Evolutionary conservation across 2,888 invertebrate genomes (phyloP), one percentile per base, ranked within the genome.

Genomic region (Gryllus longicercus): DNA sequence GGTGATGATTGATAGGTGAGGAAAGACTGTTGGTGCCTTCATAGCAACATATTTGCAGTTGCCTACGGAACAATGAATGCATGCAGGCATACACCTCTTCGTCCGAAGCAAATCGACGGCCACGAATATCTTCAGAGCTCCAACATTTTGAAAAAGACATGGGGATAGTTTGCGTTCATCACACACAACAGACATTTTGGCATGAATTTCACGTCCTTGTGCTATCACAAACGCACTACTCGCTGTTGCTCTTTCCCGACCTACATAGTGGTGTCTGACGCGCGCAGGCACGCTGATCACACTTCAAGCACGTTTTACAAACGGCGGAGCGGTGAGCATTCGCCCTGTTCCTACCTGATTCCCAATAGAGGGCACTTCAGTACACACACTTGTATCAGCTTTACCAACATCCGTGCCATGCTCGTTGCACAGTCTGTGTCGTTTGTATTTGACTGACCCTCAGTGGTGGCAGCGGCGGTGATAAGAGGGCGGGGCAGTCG

Each of bases 311-410:
- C 75, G n/a, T 21, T n/a, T 21, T 11, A 75, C 75, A 75, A 21
- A 11, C 8, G 21, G 21, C 18, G 4, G 23, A 75, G 1, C 25
- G 12, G 75, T 75, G 75, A 10, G 14, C 12, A 23, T 75, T 75
- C 25, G 75, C 21, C 16, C 2, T 75, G 75, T 25, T 75, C 21
- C 75, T 75, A n/a, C 75, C 75, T 75, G 75, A 75, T 75, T 75
- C 74, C n/a, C 18, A 74, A 38, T 74, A 74, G 74, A 74, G 74
- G 11, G 11, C 74, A 16, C 74, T 74, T n/a, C 21, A 21, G 4
- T 74, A n/a, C 18, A 74, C 74, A 74, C 11, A 74, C 74, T 0
- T 5, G 2, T 8, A 74, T 5, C 8, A n/a, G 5, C 74, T 16
- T 74, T 5, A 74, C 74, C 5, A 74, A 4, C 74, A 4, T 74